phyloP scores from a whole-genome alignment of 2,113 vertebrate species.

The Capreolus pygargus region DNA sequence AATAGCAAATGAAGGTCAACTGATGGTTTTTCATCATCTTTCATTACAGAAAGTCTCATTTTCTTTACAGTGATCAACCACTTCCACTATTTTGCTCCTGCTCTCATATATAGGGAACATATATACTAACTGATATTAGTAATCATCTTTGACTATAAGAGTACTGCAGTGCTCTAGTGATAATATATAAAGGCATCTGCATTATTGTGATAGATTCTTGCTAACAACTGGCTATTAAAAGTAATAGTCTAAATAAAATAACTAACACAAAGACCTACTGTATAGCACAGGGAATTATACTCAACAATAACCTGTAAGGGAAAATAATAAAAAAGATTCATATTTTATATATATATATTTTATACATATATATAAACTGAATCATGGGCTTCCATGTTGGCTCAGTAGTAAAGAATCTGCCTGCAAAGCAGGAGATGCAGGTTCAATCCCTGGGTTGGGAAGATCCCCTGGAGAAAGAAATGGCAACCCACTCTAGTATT shows the following conservation, averaged over 20 bases:
- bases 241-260: not conserved
- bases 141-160: not conserved
- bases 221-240: not conserved
- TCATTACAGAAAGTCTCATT: not conserved
- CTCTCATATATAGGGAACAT: not conserved
- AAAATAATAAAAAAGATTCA: not conserved
- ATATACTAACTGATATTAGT: not conserved
- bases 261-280: not conserved
- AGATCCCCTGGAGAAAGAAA: not conserved
- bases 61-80: not conserved
- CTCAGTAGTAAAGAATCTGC: not conserved
- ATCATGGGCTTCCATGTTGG: not conserved
- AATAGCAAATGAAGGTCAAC: not conserved
- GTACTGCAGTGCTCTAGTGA: not conserved
- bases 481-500: not conserved
- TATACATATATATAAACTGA: not conserved
- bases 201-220: not conserved
- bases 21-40: not conserved
- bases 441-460: not conserved
- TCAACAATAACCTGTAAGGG: not conserved
- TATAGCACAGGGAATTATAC: not conserved
- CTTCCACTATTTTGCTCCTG: not conserved
- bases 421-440: not conserved
- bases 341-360: not conserved
- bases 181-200: not conserved